Evolutionary conservation across 2,113 vertebrate genomes (phyloP).

Genomic region (Plecotus auritus): DNA sequence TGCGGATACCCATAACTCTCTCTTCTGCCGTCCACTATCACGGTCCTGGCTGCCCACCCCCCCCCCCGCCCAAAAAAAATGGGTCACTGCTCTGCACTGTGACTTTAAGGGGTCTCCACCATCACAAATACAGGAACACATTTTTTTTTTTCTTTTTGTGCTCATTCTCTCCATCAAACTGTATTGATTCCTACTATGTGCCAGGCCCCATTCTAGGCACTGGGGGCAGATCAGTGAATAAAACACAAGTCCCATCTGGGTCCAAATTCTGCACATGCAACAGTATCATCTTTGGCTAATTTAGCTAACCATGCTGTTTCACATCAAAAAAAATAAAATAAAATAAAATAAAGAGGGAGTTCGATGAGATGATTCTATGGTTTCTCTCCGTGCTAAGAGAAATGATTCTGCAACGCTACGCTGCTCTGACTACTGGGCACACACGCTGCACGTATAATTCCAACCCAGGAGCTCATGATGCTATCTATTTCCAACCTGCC

Average conservation of each 20-base stretch:
- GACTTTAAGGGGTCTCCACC: neutral
- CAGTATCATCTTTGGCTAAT: neutral
- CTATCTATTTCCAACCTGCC: neutral
- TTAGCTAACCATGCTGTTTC: neutral
- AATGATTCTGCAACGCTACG: neutral
- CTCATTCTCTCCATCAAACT: neutral
- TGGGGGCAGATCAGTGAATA: neutral
- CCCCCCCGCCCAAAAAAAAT: neutral
- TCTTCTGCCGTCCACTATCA: neutral
- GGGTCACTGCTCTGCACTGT: neutral
- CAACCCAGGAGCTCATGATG: neutral
- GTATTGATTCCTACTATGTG: neutral
- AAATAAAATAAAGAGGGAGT: neutral
- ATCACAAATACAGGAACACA: neutral
- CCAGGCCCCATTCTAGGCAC: neutral
- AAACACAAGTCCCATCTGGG: neutral
- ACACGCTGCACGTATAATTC: neutral
- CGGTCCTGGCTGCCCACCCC: too few relatives aligned
- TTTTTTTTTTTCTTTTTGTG: neutral
- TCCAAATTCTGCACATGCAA: neutral
- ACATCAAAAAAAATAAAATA: conserved; percentile 2
- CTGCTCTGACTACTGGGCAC: neutral
- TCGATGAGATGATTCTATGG: neutral
- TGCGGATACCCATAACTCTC: neutral
- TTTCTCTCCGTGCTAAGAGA: conserved; percentile 35